Evolutionary conservation across 2,113 vertebrate species (phyloP).

Genomic region (Bostrychus sinensis): DNA sequence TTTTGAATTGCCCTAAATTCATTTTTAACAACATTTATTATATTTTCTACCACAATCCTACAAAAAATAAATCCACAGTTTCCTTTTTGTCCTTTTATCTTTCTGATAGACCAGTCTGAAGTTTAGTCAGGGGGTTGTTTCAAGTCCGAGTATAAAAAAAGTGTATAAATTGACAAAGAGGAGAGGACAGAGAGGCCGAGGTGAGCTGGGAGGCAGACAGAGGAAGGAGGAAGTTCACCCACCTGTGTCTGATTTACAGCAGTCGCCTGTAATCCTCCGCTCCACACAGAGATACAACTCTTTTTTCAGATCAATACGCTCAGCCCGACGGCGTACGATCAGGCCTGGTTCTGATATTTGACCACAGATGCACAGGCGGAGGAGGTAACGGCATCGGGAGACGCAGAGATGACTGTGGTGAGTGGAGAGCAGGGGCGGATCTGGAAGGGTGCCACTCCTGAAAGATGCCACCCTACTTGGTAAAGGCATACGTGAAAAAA

Average conservation of each 20-base stretch:
- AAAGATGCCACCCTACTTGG: too few species aligned
- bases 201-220: slow-evolving; percentile 71
- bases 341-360: slow-evolving; percentile 69
- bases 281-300: slow-evolving; percentile 69
- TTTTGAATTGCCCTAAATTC: too few species aligned
- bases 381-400: slow-evolving; percentile 43
- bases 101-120: slow-evolving; percentile 36
- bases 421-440: slow-evolving; percentile 47
- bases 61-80: background rate
- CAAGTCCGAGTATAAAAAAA: slow-evolving; percentile 30
- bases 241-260: slow-evolving; percentile 79
- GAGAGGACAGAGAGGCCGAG: slow-evolving; percentile 63
- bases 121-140: slow-evolving; percentile 22
- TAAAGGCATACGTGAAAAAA: too few species aligned
- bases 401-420: slow-evolving; percentile 12
- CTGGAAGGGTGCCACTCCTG: too few species aligned
- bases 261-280: slow-evolving; percentile 71
- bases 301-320: slow-evolving; percentile 62
- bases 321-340: slow-evolving; percentile 39
- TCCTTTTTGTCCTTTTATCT: slow-evolving; percentile 12
- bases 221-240: slow-evolving; percentile 75
- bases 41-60: background rate
- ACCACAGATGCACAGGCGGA: slow-evolving; percentile 58
- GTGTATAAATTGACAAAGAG: slow-evolving; percentile 50
- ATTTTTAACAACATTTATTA: too few species aligned